Evolutionary conservation across 92 coral and sea anemone species (phyloP).

Genomic region (Galaxea fascicularis): DNA sequence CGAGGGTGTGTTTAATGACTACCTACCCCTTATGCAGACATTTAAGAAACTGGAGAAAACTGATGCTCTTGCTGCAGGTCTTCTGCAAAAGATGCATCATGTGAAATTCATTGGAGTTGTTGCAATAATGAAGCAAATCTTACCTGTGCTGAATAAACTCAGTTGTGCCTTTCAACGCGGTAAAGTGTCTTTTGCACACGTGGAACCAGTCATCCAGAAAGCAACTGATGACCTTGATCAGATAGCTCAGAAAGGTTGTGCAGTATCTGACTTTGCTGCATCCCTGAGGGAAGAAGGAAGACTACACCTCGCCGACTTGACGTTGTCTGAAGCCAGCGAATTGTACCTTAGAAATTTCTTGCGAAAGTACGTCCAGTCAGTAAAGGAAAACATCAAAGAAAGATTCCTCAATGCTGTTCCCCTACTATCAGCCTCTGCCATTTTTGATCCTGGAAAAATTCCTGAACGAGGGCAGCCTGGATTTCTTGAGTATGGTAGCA

Average conservation of each 20-base stretch:
- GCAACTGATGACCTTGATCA: constrained; percentile 29
- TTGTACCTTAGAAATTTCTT: constrained; percentile 33
- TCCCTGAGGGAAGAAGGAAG: constrained; percentile 30
- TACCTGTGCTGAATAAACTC: constrained; percentile 36
- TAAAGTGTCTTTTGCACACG: neutral
- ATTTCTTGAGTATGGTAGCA: too few relatives aligned
- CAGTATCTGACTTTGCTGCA: constrained; percentile 35
- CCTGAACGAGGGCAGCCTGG: too few relatives aligned
- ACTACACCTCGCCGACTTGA: constrained; percentile 35
- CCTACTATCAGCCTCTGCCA: too few relatives aligned
- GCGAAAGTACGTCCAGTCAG: constrained; percentile 25
- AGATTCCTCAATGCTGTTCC: too few relatives aligned
- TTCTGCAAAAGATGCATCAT: constrained; percentile 38
- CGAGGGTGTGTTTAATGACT: constrained; percentile 32
- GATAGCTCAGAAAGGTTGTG: constrained; percentile 13
- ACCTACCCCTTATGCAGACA: constrained; percentile 24
- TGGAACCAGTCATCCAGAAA: constrained; percentile 33
- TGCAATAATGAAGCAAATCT: constrained; percentile 25
- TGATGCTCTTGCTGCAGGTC: constrained; percentile 38
- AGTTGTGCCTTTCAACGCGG: constrained; percentile 26
- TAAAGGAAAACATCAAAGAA: constrained; percentile 25
- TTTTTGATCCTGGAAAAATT: too few relatives aligned
- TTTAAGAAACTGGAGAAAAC: constrained; percentile 5
- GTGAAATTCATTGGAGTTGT: constrained; percentile 41
- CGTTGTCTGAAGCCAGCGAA: constrained; percentile 29